phyloP scores from a whole-genome alignment of 2,113 vertebrate species.

The Oncorhynchus kisutch region DNA sequence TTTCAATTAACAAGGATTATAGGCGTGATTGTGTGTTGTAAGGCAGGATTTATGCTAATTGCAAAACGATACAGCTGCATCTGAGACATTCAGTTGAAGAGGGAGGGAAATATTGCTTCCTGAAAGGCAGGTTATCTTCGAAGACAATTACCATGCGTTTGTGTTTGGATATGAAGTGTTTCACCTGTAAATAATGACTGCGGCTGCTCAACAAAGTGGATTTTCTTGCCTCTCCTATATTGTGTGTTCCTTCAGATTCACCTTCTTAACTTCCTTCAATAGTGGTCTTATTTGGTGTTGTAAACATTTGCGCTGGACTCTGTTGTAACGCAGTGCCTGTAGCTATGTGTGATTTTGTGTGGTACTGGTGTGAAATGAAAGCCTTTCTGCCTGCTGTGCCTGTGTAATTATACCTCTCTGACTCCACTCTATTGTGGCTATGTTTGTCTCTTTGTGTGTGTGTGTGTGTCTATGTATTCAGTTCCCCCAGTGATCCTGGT shows the following conservation, averaged over 20 bases:
- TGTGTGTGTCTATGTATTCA: conserved; percentile 60
- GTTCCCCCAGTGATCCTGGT: conserved; percentile 96
- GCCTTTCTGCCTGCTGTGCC: conserved; percentile 37
- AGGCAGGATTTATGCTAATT: conserved; percentile 35
- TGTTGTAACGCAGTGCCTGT: conserved; percentile 39
- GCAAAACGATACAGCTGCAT: conserved; percentile 37
- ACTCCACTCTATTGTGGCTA: conserved; percentile 9
- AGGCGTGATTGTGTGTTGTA: conserved; percentile 34
- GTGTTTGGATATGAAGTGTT: conserved; percentile 38
- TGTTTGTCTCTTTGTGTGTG: conserved; percentile 8
- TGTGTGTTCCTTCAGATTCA: neutral
- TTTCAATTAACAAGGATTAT: conserved; percentile 46
- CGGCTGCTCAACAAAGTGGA: neutral
- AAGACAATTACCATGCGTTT: conserved; percentile 51
- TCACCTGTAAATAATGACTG: conserved; percentile 13
- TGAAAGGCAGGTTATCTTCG: conserved; percentile 36
- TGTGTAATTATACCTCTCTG: conserved; percentile 55
- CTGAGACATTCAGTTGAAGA: conserved; percentile 4
- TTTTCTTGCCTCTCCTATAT: neutral
- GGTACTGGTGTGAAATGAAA: conserved; percentile 53
- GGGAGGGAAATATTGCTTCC: neutral
- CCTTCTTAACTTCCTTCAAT: neutral
- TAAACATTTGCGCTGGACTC: conserved; percentile 34
- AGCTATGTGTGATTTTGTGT: conserved; percentile 62
- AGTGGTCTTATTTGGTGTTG: neutral